Base-by-base conservation (phyloP, 35 echinoderm and acorn worm species). In the Holothuria glaberrima region DNA sequence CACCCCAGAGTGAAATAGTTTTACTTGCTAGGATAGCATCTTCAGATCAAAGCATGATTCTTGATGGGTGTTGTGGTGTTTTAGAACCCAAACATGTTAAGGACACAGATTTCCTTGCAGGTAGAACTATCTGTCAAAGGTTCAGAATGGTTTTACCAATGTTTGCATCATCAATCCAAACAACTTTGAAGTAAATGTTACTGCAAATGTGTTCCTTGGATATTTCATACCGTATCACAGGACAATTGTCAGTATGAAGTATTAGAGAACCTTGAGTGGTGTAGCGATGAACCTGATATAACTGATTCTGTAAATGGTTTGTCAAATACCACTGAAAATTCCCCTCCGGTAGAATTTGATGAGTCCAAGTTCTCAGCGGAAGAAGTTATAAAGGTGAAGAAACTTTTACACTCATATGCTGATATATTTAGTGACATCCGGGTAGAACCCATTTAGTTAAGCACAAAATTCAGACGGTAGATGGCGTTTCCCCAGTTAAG, bases 141-240 rank as follows among this genome's bases (percentile, higher is more conserved):
- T 77, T 38, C 31, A 77, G 20, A 77, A 32, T 77, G 73, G 73
- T 16, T 38, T 77, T 19, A 77, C 41, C 31, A 77, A 77, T 77
- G 31, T 38, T 34, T 36, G 29, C 38, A 26, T 77, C 6, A 77
- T 77, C 21, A 77, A 77, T 45, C 73, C 31, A 14, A 77, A 77
- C 20, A 35, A 77, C 21, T 44, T 38, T 69, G 66, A 45, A 3
- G 73, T 45, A 38, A 17, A 1, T 6, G 9, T 14, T 0, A 25
- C 3, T 22, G 64, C 64, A 24, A 68, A 68, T 26, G 1, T 68
- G 64, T 77, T 77, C 18, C 9, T 34, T 6, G 73, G 73, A 1
- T 4, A 38, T 29, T 77, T 77, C n/a, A n/a, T 77, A 38, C 41
- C 36, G 30, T 48, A 44, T 7, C 27, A 12, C 9, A 33, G 31